Evolutionary conservation across 2,888 invertebrate species (phyloP).

Genomic region (Ryuthela nishihirai): DNA sequence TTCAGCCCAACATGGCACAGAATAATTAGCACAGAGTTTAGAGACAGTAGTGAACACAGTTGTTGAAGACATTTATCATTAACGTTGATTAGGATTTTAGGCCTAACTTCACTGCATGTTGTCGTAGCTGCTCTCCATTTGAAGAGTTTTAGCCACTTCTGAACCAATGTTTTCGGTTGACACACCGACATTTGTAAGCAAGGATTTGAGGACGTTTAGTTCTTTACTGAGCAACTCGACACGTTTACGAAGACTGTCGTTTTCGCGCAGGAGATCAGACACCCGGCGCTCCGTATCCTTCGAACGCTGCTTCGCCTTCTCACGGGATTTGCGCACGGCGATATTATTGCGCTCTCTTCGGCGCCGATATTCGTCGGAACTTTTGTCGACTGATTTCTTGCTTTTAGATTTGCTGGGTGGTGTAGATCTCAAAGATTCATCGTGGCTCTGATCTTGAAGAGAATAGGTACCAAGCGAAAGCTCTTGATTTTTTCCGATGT

Average conservation of each 20-base stretch:
- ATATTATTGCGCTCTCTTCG: slow-evolving; percentile 92
- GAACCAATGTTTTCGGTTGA: slow-evolving; percentile 52
- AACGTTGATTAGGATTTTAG: no score
- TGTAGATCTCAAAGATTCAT: no score
- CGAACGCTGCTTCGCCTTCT: slow-evolving; percentile 92
- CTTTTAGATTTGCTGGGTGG: no score
- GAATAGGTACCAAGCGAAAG: no score
- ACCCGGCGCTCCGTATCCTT: slow-evolving; percentile 92
- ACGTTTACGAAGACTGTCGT: slow-evolving; percentile 83
- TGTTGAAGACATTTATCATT: no score
- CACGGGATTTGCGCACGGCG: slow-evolving; percentile 91
- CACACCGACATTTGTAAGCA: slow-evolving; percentile 67
- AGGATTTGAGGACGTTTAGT: slow-evolving; percentile 71
- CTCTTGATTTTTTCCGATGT: no score
- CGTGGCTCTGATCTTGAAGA: no score
- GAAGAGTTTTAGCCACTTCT: slow-evolving; percentile 6
- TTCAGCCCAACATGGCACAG: no score
- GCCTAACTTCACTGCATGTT: no score
- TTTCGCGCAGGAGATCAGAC: slow-evolving; percentile 80
- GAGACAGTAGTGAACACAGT: no score
- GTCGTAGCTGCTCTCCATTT: no score
- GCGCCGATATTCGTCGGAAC: slow-evolving; percentile 88
- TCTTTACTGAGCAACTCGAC: slow-evolving; percentile 89
- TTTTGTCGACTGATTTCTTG: slow-evolving; percentile 58
- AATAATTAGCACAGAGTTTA: no score